A percentile compares a stretch with the other conserved stretches of the same genome.
These are phyloP conservation scores for Drosophila fuyamai DNA, from an alignment of 1,140 invertebrate genomes.

Conservation along the genomic window DNA sequence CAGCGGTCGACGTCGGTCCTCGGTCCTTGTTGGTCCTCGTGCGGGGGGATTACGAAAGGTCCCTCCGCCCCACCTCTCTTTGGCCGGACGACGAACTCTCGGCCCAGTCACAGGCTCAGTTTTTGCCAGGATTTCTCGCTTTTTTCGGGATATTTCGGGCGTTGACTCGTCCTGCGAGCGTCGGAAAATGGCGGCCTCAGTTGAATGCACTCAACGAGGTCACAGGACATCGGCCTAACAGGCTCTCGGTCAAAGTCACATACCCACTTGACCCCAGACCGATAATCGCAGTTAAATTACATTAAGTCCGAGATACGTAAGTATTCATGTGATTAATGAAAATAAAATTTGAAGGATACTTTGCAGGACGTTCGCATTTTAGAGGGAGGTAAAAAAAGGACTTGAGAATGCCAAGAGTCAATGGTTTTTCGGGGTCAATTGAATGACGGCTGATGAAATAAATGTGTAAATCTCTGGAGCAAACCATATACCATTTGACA, in stretches of 20 bases:
- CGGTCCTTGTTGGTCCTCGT: conserved; percentile 14
- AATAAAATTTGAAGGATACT: conserved; percentile 19
- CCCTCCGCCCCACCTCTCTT: not conserved
- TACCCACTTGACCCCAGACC: conserved; percentile 30
- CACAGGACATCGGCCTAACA: conserved; percentile 44
- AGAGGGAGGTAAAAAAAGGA: not conserved
- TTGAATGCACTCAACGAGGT: conserved; percentile 53
- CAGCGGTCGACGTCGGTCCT: conserved; percentile 51
- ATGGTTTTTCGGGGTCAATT: conserved; percentile 18
- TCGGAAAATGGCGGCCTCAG: conserved; percentile 33
- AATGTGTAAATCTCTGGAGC: not conserved
- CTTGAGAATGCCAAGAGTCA: not conserved
- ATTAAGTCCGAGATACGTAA: conserved; percentile 19
- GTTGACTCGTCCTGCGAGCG: conserved; percentile 35
- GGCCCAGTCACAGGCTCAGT: conserved; percentile 33
- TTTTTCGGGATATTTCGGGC: conserved; percentile 36
- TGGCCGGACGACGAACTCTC: conserved; percentile 24
- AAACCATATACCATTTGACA: too few species aligned
- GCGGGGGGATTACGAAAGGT: conserved; percentile 44
- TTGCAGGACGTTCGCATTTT: not conserved
- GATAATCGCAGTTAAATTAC: conserved; percentile 18
- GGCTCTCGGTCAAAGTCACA: conserved; percentile 32
- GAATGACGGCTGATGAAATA: conserved; percentile 16
- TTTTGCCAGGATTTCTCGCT: conserved; percentile 25
- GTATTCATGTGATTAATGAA: conserved; percentile 11